phyloP scores from a whole-genome alignment of 1,140 invertebrate species.

The Protaetia brevitarsis region DNA sequence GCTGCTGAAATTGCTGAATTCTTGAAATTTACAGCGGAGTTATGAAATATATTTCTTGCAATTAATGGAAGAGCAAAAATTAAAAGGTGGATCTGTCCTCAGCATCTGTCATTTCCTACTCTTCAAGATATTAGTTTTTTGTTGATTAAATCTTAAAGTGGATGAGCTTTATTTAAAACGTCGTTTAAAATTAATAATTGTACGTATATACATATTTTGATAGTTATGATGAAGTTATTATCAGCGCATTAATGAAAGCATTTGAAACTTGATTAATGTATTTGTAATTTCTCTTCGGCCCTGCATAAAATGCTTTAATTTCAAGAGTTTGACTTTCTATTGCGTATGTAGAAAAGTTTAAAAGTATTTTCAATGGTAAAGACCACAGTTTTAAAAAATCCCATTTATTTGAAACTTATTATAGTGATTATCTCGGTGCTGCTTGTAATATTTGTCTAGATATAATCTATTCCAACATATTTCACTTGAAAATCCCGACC shows the following conservation, averaged over 20 bases:
- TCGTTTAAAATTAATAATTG: not conserved
- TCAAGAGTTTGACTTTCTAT: no score
- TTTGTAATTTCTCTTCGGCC: no score
- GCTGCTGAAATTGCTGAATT: no score
- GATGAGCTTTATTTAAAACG: not conserved
- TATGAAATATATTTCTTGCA: no score
- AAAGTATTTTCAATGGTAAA: no score
- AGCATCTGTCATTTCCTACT: no score
- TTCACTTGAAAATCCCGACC: conserved; percentile 92
- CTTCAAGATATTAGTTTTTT: not conserved
- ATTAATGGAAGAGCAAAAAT: no score
- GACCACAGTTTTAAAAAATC: not conserved
- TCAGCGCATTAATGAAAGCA: not conserved
- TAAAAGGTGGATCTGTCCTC: no score
- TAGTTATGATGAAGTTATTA: not conserved
- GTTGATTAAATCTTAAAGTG: not conserved
- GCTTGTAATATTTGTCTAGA: conserved; percentile 83
- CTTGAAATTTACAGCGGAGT: no score
- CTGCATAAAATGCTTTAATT: no score
- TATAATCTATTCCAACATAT: conserved; percentile 94
- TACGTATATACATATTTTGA: not conserved
- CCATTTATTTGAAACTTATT: not conserved
- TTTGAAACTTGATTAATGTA: no score
- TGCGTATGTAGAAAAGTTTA: no score
- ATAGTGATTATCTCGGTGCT: not conserved